These are phyloP conservation scores for Dendrolimus houi DNA, from an alignment of 2,888 invertebrate genomes.

Conservation along the genomic window DNA sequence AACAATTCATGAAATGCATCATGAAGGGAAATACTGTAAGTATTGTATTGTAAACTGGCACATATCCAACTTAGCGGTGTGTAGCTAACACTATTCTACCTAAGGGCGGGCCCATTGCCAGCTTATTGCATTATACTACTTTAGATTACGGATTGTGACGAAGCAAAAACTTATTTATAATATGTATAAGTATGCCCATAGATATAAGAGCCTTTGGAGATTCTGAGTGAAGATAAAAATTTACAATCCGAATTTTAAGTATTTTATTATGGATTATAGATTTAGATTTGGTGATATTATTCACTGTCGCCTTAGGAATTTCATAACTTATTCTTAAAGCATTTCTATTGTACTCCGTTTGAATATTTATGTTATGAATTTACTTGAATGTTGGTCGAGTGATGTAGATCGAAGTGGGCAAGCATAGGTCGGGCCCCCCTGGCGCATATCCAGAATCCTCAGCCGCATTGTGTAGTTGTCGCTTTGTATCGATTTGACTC, in stretches of 20 bases:
- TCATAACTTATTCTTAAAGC: neutral
- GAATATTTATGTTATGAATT: neutral
- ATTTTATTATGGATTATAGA: no score
- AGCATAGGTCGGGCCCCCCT: constrained; percentile 44
- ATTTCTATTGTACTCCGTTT: neutral
- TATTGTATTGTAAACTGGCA: constrained; percentile 7
- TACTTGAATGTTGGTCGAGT: neutral
- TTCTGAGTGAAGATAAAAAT: no score
- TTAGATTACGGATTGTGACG: no score
- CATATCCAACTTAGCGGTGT: constrained; percentile 23
- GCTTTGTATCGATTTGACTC: constrained; percentile 60
- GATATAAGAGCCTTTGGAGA: no score
- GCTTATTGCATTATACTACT: no score
- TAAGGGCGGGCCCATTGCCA: no score
- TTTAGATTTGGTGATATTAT: no score
- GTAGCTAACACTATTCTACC: constrained; percentile 19
- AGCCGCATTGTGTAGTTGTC: constrained; percentile 30
- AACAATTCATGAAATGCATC: neutral
- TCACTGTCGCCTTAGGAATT: no score
- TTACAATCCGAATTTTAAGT: no score
- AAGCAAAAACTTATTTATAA: no score
- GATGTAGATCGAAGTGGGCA: constrained; percentile 24
- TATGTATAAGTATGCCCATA: no score
- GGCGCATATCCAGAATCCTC: constrained; percentile 55
- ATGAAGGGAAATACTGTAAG: neutral